phyloP scores from a whole-genome alignment of 2,113 vertebrate species.

The Forbesichthys papilliferus region DNA sequence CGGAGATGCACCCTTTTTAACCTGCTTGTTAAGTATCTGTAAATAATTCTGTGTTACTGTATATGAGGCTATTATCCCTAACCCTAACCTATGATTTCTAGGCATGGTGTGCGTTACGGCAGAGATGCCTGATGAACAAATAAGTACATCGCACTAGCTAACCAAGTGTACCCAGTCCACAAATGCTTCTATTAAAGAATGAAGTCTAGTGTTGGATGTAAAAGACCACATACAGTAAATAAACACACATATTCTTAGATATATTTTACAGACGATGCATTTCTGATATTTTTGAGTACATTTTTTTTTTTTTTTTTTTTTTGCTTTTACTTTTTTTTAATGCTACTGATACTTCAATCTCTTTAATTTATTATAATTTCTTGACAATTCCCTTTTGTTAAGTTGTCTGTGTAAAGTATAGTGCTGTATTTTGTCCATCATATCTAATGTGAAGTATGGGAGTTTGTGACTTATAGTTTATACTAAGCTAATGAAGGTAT shows the following conservation, averaged over 20 bases:
- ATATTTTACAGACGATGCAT: conserved; percentile 25
- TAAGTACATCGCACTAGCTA: conserved; percentile 30
- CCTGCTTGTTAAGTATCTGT: conserved; percentile 60
- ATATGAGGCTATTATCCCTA: conserved; percentile 39
- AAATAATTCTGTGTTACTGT: conserved; percentile 62
- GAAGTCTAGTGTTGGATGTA: conserved; percentile 44
- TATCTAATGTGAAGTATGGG: conserved; percentile 44
- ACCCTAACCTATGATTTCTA: conserved; percentile 18
- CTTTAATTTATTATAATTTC: conserved; percentile 7
- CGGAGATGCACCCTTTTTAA: conserved; percentile 32
- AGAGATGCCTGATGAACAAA: conserved; percentile 41
- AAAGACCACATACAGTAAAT: conserved; percentile 11
- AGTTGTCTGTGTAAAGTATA: conserved; percentile 31
- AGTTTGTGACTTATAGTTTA: conserved; percentile 24
- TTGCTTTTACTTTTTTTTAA: conserved; percentile 23
- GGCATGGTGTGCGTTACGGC: conserved; percentile 49
- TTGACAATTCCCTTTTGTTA: conserved; percentile 17
- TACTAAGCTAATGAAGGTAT: conserved; percentile 19
- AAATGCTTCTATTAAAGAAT: conserved; percentile 27
- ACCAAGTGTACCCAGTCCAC: conserved; percentile 4
- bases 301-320: no score
- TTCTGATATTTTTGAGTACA: background rate
- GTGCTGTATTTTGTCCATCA: conserved; percentile 32
- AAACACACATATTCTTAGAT: conserved; percentile 8
- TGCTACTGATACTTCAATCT: background rate